A percentile compares a stretch with the other conserved stretches of the same genome.
Evolutionary conservation across 1,140 invertebrate genomes (phyloP).

Genomic region (Drosophila aff.): DNA sequence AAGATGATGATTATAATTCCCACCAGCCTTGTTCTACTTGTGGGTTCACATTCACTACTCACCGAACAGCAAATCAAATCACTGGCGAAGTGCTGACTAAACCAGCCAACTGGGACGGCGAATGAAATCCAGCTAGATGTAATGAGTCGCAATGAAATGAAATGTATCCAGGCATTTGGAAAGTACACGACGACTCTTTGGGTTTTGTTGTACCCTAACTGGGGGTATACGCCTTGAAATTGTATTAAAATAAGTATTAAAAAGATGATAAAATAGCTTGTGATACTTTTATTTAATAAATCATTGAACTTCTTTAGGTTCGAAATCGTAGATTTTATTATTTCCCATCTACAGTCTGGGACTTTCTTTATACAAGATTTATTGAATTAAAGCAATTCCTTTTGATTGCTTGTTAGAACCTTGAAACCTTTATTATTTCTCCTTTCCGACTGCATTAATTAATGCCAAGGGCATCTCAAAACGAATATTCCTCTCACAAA

Average conservation of each 20-base stretch:
- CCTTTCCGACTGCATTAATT: not conserved
- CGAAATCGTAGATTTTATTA: too few species aligned
- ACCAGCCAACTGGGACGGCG: slow-evolving; percentile 52
- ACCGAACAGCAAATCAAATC: slow-evolving; percentile 41
- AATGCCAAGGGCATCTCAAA: slow-evolving; percentile 8
- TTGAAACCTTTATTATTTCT: not conserved
- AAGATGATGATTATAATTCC: slow-evolving; percentile 3
- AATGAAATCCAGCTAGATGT: slow-evolving; percentile 53
- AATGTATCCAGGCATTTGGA: slow-evolving; percentile 67
- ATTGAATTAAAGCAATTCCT: not conserved
- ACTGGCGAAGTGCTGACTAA: slow-evolving; percentile 62
- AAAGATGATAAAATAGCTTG: not conserved
- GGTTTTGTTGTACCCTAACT: slow-evolving; percentile 19
- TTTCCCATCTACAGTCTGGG: not conserved
- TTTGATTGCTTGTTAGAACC: too few species aligned
- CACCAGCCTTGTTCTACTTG: slow-evolving; percentile 50
- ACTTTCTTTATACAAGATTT: not conserved
- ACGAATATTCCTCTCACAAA: not conserved
- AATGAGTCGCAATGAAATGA: slow-evolving; percentile 69
- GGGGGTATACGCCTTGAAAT: not conserved
- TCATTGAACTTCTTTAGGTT: not conserved
- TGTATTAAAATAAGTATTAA: not conserved
- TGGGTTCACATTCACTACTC: slow-evolving; percentile 25
- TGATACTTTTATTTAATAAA: not conserved
- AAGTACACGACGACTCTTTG: slow-evolving; percentile 44